Conservation (phyloP, 2,888 invertebrate species). For the Catocala fraxini region DNA sequence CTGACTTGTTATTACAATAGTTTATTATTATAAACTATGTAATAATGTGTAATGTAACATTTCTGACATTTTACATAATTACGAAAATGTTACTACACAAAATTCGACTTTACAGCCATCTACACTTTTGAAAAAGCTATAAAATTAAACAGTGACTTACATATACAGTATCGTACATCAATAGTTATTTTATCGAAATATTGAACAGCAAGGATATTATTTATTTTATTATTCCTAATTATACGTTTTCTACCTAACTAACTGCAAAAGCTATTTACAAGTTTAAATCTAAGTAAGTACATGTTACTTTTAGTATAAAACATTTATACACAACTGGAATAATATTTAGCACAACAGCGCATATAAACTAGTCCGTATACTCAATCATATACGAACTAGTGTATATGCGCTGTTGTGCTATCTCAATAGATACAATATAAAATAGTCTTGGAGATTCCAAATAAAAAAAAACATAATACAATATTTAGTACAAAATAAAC, state of each 20-base stretch:
- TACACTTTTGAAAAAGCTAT: neutral
- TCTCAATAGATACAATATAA: constrained; percentile 30
- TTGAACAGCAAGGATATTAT: constrained; percentile 32
- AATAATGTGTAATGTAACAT: too few relatives aligned
- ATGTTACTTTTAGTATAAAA: constrained; percentile 37
- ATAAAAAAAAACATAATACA: neutral
- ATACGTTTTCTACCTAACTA: constrained; percentile 35
- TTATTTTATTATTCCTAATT: constrained; percentile 27
- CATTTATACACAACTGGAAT: constrained; percentile 38
- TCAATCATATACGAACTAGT: too few relatives aligned
- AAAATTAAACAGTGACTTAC: constrained; percentile 26
- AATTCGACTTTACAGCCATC: neutral
- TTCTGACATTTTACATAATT: neutral
- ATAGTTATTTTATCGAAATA: constrained; percentile 22
- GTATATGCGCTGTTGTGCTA: too few relatives aligned
- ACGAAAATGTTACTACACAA: neutral
- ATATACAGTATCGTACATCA: constrained; percentile 18
- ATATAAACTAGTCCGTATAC: constrained; percentile 24
- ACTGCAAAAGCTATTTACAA: constrained; percentile 55
- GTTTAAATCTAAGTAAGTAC: constrained; percentile 51
- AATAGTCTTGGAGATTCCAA: constrained; percentile 34
- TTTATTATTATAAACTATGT: too few relatives aligned
- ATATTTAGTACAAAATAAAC: too few relatives aligned
- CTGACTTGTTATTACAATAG: too few relatives aligned
- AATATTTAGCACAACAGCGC: constrained; percentile 30